A percentile compares a stretch with the other conserved stretches of the same genome.
Evolutionary conservation across 2,797 vertebrate species (phyloP).

Genomic region (Chiloscyllium punctatum): DNA sequence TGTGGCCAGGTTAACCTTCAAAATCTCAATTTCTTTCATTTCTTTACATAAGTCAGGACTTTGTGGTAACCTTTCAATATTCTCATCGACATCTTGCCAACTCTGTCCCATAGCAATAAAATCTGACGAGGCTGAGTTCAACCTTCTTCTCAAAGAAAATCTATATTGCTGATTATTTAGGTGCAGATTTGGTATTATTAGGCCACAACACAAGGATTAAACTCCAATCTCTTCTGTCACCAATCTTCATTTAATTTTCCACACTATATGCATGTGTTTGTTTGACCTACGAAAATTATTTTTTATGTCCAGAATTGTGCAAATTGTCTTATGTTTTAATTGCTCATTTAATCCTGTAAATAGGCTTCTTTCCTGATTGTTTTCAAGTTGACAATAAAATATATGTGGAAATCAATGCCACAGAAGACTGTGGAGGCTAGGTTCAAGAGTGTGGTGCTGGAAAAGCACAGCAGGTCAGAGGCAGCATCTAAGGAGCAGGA

Average conservation of each 20-base stretch:
- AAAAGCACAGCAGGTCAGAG: no score
- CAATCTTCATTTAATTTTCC: neutral
- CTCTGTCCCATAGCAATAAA: neutral
- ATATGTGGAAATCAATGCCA: no score
- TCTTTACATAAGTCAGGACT: neutral
- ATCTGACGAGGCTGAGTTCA: neutral
- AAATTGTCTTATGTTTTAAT: neutral
- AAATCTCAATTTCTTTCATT: neutral
- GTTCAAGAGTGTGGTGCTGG: no score
- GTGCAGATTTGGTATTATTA: neutral
- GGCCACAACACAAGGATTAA: no score
- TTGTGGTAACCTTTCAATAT: neutral
- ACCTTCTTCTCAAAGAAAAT: neutral
- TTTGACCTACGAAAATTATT: neutral
- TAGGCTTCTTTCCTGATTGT: neutral
- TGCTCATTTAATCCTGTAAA: neutral
- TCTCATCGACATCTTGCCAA: neutral
- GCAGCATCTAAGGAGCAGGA: no score
- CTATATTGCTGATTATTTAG: neutral
- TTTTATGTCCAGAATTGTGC: neutral
- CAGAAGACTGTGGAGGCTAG: no score
- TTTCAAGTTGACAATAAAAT: neutral
- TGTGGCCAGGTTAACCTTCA: neutral
- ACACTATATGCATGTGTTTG: neutral
- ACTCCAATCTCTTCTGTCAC: neutral